phyloP scores from a whole-genome alignment of 2,113 vertebrate genomes.

The Lophius piscatorius region DNA sequence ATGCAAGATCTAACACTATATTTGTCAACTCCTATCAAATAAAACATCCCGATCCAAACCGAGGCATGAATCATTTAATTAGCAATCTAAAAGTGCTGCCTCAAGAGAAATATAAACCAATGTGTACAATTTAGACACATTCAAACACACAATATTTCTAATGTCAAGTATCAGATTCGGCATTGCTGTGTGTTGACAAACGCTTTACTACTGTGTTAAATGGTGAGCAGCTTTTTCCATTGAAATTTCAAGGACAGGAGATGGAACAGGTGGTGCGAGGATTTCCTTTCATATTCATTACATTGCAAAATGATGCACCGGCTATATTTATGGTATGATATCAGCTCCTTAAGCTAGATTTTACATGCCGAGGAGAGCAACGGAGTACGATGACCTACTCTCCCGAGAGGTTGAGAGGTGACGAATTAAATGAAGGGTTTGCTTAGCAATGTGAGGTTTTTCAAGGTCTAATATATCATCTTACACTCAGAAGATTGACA shows the following conservation, averaged over 20 bases:
- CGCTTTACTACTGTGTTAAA: conserved; percentile 58
- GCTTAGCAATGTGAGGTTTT: not conserved
- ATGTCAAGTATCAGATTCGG: conserved; percentile 52
- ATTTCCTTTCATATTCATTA: conserved; percentile 74
- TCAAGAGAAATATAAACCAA: conserved; percentile 46
- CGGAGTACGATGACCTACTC: conserved; percentile 55
- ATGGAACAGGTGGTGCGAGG: conserved; percentile 69
- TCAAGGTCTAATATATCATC: conserved; percentile 17
- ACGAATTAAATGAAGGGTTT: conserved; percentile 15
- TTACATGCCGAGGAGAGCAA: conserved; percentile 62
- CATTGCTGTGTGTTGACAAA: conserved; percentile 74
- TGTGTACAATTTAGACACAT: conserved; percentile 35
- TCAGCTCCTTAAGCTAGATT: conserved; percentile 76
- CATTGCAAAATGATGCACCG: conserved; percentile 73
- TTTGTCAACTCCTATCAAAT: conserved; percentile 26
- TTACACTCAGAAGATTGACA: conserved; percentile 3
- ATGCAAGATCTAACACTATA: conserved; percentile 24
- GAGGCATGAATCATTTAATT: conserved; percentile 34
- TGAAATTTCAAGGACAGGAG: conserved; percentile 62
- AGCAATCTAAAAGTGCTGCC: conserved; percentile 10
- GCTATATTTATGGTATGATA: conserved; percentile 80
- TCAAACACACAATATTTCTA: conserved; percentile 47
- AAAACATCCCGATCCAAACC: conserved; percentile 19
- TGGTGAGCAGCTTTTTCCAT: conserved; percentile 57
- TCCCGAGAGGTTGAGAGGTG: conserved; percentile 24